Conservation (phyloP, 92 coral and sea anemone species). For the Palythoa grandiflora region DNA sequence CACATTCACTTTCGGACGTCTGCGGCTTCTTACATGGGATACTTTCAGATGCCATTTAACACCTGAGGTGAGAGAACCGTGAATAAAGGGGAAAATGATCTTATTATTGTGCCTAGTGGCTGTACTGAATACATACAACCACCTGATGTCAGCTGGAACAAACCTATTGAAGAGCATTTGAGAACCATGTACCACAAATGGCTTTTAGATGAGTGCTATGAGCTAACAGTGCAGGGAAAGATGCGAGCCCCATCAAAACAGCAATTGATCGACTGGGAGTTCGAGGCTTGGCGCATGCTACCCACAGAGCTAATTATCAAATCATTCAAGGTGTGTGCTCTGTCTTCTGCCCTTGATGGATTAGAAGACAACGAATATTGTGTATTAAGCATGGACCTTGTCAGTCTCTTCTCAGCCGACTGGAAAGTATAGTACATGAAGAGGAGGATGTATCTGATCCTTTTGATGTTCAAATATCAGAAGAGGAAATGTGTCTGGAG, state of each 20-base stretch:
- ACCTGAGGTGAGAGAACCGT: slow-evolving; percentile 44
- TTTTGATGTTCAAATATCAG: slow-evolving; percentile 54
- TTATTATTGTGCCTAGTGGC: slow-evolving; percentile 57
- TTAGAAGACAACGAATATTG: slow-evolving; percentile 39
- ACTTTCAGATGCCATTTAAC: slow-evolving; percentile 59
- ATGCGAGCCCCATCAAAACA: slow-evolving; percentile 53
- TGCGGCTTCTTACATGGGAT: slow-evolving; percentile 53
- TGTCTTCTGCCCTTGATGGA: slow-evolving; percentile 55
- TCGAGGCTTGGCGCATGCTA: slow-evolving; percentile 61
- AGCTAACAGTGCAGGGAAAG: slow-evolving; percentile 53
- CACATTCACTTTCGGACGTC: slow-evolving; percentile 48
- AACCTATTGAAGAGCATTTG: slow-evolving; percentile 54
- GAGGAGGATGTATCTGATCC: slow-evolving; percentile 62
- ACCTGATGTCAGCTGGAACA: slow-evolving; percentile 63
- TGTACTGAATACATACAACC: slow-evolving; percentile 58
- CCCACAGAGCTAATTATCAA: slow-evolving; percentile 47
- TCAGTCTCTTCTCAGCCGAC: slow-evolving; percentile 51
- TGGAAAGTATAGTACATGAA: slow-evolving; percentile 59
- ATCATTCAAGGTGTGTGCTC: slow-evolving; percentile 59
- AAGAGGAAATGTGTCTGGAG: slow-evolving; percentile 50
- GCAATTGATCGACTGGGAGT: slow-evolving; percentile 56
- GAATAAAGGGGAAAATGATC: slow-evolving; percentile 44
- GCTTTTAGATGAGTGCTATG: slow-evolving; percentile 48
- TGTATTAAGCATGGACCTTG: slow-evolving; percentile 57
- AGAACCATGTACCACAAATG: slow-evolving; percentile 53